Evolutionary conservation across 2,113 vertebrate species (phyloP), one percentile per base, ranked within the genome.

Genomic region (Tricholaema leucomelas): DNA sequence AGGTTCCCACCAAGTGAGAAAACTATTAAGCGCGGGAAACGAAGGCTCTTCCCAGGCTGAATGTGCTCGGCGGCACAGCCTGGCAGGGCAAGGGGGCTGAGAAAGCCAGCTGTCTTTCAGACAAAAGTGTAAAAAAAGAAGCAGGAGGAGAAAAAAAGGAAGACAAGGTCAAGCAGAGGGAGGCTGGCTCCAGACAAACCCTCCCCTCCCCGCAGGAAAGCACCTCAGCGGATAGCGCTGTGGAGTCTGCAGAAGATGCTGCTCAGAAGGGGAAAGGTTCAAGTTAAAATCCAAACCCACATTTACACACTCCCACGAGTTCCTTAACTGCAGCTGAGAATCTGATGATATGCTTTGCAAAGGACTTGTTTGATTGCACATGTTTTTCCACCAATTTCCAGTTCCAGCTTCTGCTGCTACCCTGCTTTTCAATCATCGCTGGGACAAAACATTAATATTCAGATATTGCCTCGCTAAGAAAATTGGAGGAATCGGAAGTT

Each of bases 401-500:
- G 21, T 71, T 75, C 36, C 55, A 66, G 75, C 56, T 94, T 87
- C 71, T 77, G 38, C 48, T 82, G 42, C 42, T 46, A 3, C 52
- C 87, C 66, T 35, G 24, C 63, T 78, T 95, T 94, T 78, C 70
- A 91, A 59, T 72, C 54, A 44, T 16, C 8, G 2, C 10, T 10
- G 8, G 56, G 56, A 91, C 52, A 64, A 83, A 85, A 82, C 28
- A 61, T 21, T 48, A 74, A 77, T 48, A 66, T 36, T 71, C 65
- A 74, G 66, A 77, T 33, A 73, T 5, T 30, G 78, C n/a, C 71
- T 63, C 38, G 44, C 85, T 94, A 77, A 87, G 72, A 91, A 93
- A 85, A 54, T 52, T 21, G 33, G 91, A 93, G 79, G 58, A 92
- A 88, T 72, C 80, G 56, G 65, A 81, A 94, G 76, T 92, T 91